A percentile compares a stretch with the other conserved stretches of the same genome.
These are phyloP conservation scores for Todiramphus saurophagus DNA, from an alignment of 2,113 vertebrate species.

Conservation along the genomic window DNA sequence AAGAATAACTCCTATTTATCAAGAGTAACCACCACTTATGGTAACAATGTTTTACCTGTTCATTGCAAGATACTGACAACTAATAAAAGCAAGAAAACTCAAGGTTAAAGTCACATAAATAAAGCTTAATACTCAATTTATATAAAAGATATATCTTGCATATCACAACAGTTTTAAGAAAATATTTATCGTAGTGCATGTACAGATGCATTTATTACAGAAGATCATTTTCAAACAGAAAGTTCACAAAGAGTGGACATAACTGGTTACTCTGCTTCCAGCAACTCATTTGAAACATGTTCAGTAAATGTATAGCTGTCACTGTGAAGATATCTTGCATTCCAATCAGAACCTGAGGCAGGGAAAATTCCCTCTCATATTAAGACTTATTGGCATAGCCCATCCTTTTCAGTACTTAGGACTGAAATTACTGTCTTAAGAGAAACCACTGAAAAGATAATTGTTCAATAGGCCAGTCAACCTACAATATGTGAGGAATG, in stretches of 20 bases:
- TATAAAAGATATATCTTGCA: background rate
- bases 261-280: constrained; percentile 38
- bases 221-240: background rate
- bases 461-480: constrained; percentile 62
- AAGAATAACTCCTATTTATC: background rate
- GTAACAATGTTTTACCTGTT: background rate
- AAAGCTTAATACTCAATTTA: background rate
- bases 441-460: constrained; percentile 70
- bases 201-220: background rate
- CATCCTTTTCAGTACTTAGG: constrained; percentile 48
- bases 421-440: constrained; percentile 68
- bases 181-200: background rate
- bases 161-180: background rate
- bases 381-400: constrained; percentile 59
- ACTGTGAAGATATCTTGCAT: constrained; percentile 63
- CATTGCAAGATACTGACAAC: background rate
- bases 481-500: constrained; percentile 67
- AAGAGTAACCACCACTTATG: background rate
- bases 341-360: constrained; percentile 65
- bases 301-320: constrained; percentile 63
- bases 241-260: background rate
- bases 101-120: background rate
- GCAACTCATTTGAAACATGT: constrained; percentile 23
- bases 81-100: background rate
- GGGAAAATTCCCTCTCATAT: constrained; percentile 66